Conservation (phyloP, 2,113 vertebrate genomes). For the Rhinichthys klamathensis region DNA sequence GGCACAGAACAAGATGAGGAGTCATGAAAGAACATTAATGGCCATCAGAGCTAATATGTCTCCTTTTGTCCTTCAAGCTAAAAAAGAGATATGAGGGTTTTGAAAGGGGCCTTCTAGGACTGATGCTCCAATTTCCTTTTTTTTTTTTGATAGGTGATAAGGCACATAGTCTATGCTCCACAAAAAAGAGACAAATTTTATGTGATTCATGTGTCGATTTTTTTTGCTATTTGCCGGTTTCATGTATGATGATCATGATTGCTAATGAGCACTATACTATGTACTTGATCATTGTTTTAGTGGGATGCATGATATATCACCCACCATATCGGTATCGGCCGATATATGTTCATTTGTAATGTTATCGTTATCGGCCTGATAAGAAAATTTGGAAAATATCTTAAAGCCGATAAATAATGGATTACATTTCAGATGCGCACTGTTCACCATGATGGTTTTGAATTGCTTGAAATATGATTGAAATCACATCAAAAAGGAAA, state of each 20-base stretch:
- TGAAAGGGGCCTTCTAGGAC: not conserved
- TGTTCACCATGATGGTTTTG: too few species aligned
- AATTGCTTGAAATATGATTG: too few species aligned
- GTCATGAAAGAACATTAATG: conserved; percentile 52
- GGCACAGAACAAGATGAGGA: conserved; percentile 33
- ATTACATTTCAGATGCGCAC: too few species aligned
- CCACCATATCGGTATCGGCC: too few species aligned
- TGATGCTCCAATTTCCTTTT: not conserved
- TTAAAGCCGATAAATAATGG: too few species aligned
- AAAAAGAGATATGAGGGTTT: not conserved
- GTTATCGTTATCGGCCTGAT: too few species aligned
- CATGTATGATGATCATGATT: not conserved
- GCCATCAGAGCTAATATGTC: conserved; percentile 31
- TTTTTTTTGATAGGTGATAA: not conserved
- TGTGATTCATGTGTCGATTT: not conserved
- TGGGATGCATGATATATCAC: too few species aligned
- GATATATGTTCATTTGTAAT: too few species aligned
- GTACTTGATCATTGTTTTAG: not conserved
- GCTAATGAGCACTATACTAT: not conserved
- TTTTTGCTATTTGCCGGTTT: not conserved
- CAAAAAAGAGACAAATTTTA: not conserved
- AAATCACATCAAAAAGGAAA: too few species aligned
- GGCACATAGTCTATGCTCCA: not conserved
- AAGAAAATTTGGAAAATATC: too few species aligned
- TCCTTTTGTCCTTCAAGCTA: conserved; percentile 46